Percentiles rank a stretch among this genome's conserved stretches.
phyloP scores from a whole-genome alignment of 2,888 invertebrate genomes.

The Pristionchus entomophagus region DNA sequence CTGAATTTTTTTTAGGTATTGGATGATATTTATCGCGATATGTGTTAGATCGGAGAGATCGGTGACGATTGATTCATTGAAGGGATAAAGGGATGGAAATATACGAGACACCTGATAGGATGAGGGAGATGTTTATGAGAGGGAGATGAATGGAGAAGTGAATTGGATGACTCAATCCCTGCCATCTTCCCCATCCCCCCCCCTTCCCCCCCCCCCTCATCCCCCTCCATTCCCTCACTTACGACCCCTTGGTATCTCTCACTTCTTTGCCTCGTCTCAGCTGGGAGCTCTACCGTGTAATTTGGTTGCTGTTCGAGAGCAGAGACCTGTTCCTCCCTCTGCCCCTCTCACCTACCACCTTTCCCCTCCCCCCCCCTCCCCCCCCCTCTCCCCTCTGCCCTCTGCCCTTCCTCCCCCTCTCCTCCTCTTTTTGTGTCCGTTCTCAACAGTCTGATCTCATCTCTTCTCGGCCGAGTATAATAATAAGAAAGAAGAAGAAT shows the following conservation, averaged over 20 bases:
- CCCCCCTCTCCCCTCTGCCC: neutral
- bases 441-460: conserved; percentile 41
- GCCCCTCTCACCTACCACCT: neutral
- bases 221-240: neutral
- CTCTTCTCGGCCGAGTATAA: conserved; percentile 31
- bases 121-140: conserved; percentile 3
- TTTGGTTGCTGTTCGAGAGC: conserved; percentile 42
- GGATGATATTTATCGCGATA: neutral
- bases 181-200: neutral
- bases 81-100: conserved; percentile 7
- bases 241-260: conserved; percentile 17
- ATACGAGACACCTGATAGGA: neutral
- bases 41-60: too few relatives aligned
- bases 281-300: conserved; percentile 43
- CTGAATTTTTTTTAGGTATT: neutral
- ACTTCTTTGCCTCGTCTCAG: conserved; percentile 23
- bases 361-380: neutral
- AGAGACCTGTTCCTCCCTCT: neutral
- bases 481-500: conserved; percentile 27
- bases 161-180: conserved; percentile 16
- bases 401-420: neutral
- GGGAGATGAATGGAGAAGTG: neutral
- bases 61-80: neutral
- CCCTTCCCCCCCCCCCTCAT: too few relatives aligned
- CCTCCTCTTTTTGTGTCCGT: neutral